phyloP scores from a whole-genome alignment of 2,888 invertebrate genomes.

The Heliconius cydno region DNA sequence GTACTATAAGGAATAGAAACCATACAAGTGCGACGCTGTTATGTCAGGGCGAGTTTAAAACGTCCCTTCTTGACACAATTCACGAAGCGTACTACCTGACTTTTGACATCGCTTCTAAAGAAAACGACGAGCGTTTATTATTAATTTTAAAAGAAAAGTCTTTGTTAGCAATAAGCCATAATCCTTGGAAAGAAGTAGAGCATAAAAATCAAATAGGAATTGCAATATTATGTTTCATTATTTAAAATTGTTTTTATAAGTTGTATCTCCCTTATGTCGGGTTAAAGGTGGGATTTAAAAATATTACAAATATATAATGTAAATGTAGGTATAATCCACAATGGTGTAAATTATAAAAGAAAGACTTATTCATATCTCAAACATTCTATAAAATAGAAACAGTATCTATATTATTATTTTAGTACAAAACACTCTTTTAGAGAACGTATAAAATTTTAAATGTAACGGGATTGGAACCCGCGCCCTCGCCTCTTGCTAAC shows the following conservation, averaged over 20 bases:
- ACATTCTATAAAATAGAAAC: no score
- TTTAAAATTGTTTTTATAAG: background rate
- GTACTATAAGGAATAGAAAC: conserved; percentile 40
- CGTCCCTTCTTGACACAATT: conserved; percentile 68
- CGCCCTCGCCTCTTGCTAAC: no score
- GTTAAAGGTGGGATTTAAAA: no score
- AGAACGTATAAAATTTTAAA: no score
- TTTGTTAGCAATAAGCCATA: background rate
- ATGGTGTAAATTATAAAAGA: no score
- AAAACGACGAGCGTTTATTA: conserved; percentile 37
- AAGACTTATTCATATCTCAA: no score
- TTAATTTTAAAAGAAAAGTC: conserved; percentile 4
- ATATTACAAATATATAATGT: no score
- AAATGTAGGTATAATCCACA: no score
- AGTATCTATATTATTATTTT: no score
- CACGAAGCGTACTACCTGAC: conserved; percentile 60
- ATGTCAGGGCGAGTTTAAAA: conserved; percentile 57
- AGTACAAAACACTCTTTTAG: no score
- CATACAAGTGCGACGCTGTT: conserved; percentile 38
- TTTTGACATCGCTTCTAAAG: conserved; percentile 46
- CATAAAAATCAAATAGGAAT: background rate
- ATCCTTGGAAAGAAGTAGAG: background rate
- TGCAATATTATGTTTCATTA: background rate
- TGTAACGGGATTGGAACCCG: no score
- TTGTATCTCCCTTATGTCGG: background rate